Percentiles rank a stretch among this genome's conserved stretches.
phyloP scores from a whole-genome alignment of 2,113 vertebrate species.

The Zosterops japonicus region DNA sequence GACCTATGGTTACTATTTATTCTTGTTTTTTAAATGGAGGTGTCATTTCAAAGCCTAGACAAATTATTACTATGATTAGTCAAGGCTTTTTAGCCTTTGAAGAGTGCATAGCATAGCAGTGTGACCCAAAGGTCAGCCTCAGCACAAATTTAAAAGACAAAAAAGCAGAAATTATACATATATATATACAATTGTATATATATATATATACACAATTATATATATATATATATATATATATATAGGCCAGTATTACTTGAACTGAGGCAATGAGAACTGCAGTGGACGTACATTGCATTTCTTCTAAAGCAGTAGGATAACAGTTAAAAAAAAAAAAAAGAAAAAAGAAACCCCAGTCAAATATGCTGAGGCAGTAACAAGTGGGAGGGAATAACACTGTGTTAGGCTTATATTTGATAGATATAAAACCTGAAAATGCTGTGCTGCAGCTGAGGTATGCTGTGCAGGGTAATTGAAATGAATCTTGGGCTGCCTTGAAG shows the following conservation, averaged over 20 bases:
- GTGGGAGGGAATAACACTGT: conserved; percentile 35
- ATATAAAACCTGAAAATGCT: conserved; percentile 64
- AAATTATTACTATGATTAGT: background rate
- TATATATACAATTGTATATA: no score
- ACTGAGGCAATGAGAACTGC: background rate
- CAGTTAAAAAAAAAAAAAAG: background rate
- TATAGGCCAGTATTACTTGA: background rate
- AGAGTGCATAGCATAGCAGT: background rate
- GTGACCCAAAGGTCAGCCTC: background rate
- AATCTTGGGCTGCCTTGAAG: conserved; percentile 58
- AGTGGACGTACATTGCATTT: background rate
- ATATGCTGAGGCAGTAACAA: conserved; percentile 50
- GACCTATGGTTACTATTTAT: background rate
- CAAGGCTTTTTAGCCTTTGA: background rate
- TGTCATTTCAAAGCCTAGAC: background rate
- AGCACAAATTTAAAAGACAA: background rate
- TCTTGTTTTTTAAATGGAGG: background rate
- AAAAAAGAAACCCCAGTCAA: conserved; percentile 3
- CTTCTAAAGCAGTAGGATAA: background rate
- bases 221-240: no score
- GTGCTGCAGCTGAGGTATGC: conserved; percentile 59
- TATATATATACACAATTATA: no score
- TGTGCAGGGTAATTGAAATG: conserved; percentile 66
- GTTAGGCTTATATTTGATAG: conserved; percentile 49
- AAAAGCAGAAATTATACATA: background rate